These are phyloP conservation scores for Styela plicata DNA, from an alignment of 23 tunicate species.

Conservation along the genomic window DNA sequence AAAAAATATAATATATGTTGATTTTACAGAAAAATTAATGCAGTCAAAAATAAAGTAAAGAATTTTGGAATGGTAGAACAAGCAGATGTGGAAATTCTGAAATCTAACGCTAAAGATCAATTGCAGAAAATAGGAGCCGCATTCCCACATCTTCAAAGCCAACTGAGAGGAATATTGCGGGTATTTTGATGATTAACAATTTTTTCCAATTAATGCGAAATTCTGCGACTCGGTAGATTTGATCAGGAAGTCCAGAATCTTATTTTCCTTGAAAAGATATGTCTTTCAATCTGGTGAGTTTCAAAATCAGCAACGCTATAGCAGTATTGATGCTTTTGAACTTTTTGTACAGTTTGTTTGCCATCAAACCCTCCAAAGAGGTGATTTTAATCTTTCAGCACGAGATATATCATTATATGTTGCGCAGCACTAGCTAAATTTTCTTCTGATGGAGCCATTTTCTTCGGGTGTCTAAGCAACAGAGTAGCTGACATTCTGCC, in stretches of 20 bases:
- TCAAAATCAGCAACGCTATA: not conserved
- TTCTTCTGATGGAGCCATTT: too few species aligned
- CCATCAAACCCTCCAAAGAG: too few species aligned
- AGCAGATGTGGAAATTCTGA: not conserved
- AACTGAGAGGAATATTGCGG: not conserved
- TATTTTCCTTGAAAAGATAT: too few species aligned
- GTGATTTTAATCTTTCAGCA: too few species aligned
- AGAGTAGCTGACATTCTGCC: too few species aligned
- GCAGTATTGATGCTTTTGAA: not conserved
- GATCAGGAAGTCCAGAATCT: not conserved
- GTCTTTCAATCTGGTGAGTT: too few species aligned
- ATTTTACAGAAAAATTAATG: not conserved
- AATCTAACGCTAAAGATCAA: not conserved
- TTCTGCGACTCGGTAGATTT: not conserved
- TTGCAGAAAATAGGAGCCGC: not conserved
- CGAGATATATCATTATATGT: too few species aligned
- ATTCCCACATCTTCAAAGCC: not conserved
- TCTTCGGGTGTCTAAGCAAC: too few species aligned
- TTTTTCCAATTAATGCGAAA: not conserved
- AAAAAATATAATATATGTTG: too few species aligned
- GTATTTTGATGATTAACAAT: not conserved
- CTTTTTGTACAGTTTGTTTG: too few species aligned
- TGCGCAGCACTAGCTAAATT: too few species aligned
- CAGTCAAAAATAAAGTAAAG: not conserved
- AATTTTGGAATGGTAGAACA: not conserved